Evolutionary conservation across 2,888 invertebrate species (phyloP).

Genomic region (Flabesymbios commensalis): DNA sequence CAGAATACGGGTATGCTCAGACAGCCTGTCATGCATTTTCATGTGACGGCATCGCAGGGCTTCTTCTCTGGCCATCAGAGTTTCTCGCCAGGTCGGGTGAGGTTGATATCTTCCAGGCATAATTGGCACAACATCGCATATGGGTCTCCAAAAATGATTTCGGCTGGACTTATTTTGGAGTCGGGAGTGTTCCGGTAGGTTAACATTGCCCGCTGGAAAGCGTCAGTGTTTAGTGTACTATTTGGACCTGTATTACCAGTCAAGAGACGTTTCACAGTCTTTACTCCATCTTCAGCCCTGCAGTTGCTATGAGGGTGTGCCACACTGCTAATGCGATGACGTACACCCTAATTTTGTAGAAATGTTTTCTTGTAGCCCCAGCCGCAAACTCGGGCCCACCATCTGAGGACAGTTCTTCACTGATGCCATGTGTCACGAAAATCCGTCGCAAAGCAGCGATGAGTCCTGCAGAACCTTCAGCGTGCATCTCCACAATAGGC

Average conservation of each 20-base stretch:
- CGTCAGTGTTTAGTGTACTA: constrained; percentile 38
- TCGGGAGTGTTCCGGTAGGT: constrained; percentile 34
- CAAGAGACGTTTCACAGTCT: constrained; percentile 41
- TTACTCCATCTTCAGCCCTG: constrained; percentile 39
- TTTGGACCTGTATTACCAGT: constrained; percentile 34
- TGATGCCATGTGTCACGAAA: constrained; percentile 38
- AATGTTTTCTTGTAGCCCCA: constrained; percentile 27
- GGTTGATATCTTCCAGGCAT: constrained; percentile 12
- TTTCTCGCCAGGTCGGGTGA: constrained; percentile 30
- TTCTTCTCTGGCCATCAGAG: constrained; percentile 28
- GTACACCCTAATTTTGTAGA: constrained; percentile 39
- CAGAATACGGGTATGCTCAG: constrained; percentile 33
- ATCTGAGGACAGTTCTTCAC: constrained; percentile 39
- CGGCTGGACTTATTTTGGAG: constrained; percentile 34
- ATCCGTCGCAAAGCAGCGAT: constrained; percentile 39
- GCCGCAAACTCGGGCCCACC: constrained; percentile 40
- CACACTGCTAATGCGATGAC: constrained; percentile 39
- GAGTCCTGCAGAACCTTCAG: no score
- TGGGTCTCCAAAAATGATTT: constrained; percentile 37
- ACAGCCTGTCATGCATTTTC: constrained; percentile 22
- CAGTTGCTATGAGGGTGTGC: constrained; percentile 42
- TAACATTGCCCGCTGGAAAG: constrained; percentile 37
- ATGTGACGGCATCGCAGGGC: constrained; percentile 39
- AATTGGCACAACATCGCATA: constrained; percentile 36
- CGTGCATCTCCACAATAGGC: no score